Evolutionary conservation across 1,140 invertebrate species (phyloP).

Genomic region (Spodoptera litura): DNA sequence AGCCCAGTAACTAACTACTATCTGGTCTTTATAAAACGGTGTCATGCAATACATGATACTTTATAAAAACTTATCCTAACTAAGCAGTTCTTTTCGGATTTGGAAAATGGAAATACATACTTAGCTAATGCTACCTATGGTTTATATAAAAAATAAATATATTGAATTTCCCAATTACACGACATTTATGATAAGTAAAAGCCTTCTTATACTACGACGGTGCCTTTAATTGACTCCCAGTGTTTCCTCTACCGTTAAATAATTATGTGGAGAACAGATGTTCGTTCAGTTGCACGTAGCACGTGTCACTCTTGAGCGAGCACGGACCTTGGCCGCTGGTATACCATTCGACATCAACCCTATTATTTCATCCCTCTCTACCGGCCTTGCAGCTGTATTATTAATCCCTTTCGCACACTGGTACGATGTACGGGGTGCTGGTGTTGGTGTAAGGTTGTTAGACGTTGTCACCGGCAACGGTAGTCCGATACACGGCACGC

Average conservation of each 20-base stretch:
- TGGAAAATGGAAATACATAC: no score
- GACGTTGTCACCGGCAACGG: conserved; percentile 81
- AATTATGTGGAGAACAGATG: conserved; percentile 67
- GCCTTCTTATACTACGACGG: neutral
- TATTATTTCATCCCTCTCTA: conserved; percentile 61
- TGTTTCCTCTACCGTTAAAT: neutral
- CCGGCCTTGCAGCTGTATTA: conserved; percentile 52
- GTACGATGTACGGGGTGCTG: conserved; percentile 66
- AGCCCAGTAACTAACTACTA: no score
- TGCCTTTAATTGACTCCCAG: neutral
- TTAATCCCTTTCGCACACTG: conserved; percentile 67
- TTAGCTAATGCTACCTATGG: no score
- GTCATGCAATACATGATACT: no score
- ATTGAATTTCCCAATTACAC: no score
- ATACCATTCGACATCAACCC: conserved; percentile 70
- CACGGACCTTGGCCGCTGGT: conserved; percentile 68
- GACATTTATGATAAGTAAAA: neutral
- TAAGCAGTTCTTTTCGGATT: no score
- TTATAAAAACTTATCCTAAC: no score
- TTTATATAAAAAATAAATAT: no score
- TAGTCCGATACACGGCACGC: conserved; percentile 74
- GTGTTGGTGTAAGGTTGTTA: conserved; percentile 79
- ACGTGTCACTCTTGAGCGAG: conserved; percentile 77
- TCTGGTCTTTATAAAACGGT: no score
- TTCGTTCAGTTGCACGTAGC: conserved; percentile 69